Base-by-base conservation (phyloP, 2,797 vertebrate genomes). In the Gila robusta region DNA sequence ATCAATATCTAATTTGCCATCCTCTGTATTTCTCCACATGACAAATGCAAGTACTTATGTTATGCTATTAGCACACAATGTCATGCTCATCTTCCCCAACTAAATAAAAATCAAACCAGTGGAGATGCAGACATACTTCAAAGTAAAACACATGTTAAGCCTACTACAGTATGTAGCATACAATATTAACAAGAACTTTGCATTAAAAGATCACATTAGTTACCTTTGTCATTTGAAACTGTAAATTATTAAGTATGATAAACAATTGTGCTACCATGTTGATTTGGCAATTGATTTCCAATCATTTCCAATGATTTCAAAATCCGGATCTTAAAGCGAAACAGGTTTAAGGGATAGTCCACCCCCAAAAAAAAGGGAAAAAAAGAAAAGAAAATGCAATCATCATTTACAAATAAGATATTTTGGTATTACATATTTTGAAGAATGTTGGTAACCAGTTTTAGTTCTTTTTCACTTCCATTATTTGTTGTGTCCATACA, bases 1-100 rank as follows among this genome's bases (percentile, higher is more conserved):
- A 88, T 88, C 80, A 83, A 90, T 87, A 87, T 67, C 76, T 73
- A 77, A 84, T 87, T 85, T 70, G 6, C 79, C 21, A 35, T 67
- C 39, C n/a, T 86, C 39, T 47, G 47, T 87, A 83, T 85, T 64
- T 69, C 82, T 71, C 66, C n/a, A 47, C 64, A 32, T 54, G 67
- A 72, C 17, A 82, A 72, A 56, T 70, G 59, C 70, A 82, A 77
- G n/a, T 66, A 56, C 64, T 54, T 41, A 67, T 37, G 82, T 26
- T n/a, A 76, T 83, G 41, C 28, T 66, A 35, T 76, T 67, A 76
- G 44, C 72, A 52, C 72, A 56, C 16, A 56, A n/a, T 35, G 70
- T 77, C 44, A 84, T 78, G 19, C 64, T 56, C 47, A 70, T 70
- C 49, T 69, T 70, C 6, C 41, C 35, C 17, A 44, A 69, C 28